Base-by-base conservation (phyloP, 1,140 invertebrate species). In the Forficula auricularia region DNA sequence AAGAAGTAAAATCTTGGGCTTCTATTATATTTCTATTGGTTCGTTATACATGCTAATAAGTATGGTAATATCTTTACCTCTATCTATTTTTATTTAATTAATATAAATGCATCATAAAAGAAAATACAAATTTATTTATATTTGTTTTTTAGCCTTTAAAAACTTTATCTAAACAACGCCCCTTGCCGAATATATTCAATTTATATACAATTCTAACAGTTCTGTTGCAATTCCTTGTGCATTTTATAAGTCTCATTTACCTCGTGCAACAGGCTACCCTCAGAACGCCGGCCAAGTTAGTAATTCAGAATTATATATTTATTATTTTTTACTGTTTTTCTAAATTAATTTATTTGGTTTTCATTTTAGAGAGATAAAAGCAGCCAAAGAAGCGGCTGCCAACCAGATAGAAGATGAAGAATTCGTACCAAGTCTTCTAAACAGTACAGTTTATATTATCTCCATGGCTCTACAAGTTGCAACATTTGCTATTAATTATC, bases 171-270 rank as follows among this genome's bases (percentile, higher is more conserved):
- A 86, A 83, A 57, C 77, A 95, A 57, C 73, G 94, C 38, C 96
- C 96, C 15, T 67, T 98, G 50, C 89, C 96, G 36, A 98, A 98
- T 61, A 99, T 99, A 49, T 98, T 99, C 61, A 99, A 99, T 67
- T 57, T 89, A 7, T 99, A 99, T 59, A 98, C 95, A 1, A 77
- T 99, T 42, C 64, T 90, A 39, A 98, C 96, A 9, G 95, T 99
- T 18, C 63, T 96, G 9, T 60, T 82, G 4, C 96, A 99, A 66
- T 99, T 99, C 66, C 71, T 77, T 33, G 82, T 98, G 8, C 96
- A 99, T 60, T 98, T 99, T 65, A 57, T 73, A 2, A 83, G 85
- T 55, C 70, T 99, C 14, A 74, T 98, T 20, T 96, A 79, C 61
- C 63, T 99, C 38, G 89, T 96, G 6, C 72, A 73, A 50, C 73